Evolutionary conservation across 2,888 invertebrate genomes (phyloP), one percentile per base, ranked within the genome.

Genomic region (Cephus spinipes): DNA sequence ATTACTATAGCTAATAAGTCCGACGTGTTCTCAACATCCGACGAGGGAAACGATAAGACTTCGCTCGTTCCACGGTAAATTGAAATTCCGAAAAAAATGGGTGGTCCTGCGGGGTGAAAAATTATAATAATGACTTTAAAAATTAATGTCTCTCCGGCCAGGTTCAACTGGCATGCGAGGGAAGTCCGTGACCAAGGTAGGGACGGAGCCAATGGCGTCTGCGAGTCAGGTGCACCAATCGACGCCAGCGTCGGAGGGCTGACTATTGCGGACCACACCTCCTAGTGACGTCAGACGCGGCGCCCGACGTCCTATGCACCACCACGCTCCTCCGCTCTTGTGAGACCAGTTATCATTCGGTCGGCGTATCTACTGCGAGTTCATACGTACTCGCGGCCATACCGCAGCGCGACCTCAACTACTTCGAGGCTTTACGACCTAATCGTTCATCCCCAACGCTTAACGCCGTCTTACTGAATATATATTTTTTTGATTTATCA

Each of bases 101-200:
- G 71, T 33, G 31, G 15, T 31, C 71, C 32, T 33, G 23, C 35
- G 74, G 74, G 76, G 36, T 73, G 76, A 76, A 85, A 86, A 87
- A 87, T 86, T 85, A 84, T 85, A 88, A 88, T 87, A 87, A 88
- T 86, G 86, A 85, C 84, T 83, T 85, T 87, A 85, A 82, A 86
- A 88, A 88, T 88, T 86, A 88, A 88, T 86, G 86, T 80, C 76
- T 82, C 81, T 81, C 81, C 83, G 4, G 77, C 69, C 73, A 77
- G 75, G 77, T 80, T 77, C 77, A 79, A 77, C 73, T 73, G 30
- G 75, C 75, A 75, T 75, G 71, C 69, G 75, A 69, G 74, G 76
- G 79, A 82, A 77, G 73, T 32, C 35, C 35, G 23, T 31, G 76
- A 69, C 55, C 23, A 55, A n/a, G 73, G 12, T n/a, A 40, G 69